A percentile compares a stretch with the other conserved stretches of the same genome.
Evolutionary conservation across 2,888 invertebrate species (phyloP).

Genomic region (Epiblema foenella): DNA sequence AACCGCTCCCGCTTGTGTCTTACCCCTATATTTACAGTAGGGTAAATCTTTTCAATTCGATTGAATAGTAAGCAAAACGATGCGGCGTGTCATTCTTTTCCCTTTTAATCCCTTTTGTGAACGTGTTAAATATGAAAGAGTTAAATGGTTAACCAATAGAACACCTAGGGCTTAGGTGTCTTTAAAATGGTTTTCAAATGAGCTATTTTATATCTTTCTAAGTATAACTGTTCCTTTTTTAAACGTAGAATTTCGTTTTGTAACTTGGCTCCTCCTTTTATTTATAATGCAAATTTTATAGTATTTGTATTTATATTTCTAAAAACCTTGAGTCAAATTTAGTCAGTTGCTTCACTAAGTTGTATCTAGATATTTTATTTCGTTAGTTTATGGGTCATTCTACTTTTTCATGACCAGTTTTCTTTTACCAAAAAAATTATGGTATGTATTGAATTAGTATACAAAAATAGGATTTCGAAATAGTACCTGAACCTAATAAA

Average conservation of each 20-base stretch:
- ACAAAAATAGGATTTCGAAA: too few relatives aligned
- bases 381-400: too few relatives aligned
- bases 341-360: neutral
- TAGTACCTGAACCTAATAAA: too few relatives aligned
- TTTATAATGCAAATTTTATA: conserved; percentile 1
- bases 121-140: conserved; percentile 37
- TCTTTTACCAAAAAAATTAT: too few relatives aligned
- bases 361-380: too few relatives aligned
- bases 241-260: neutral
- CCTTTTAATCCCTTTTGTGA: conserved; percentile 29
- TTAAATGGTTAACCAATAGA: conserved; percentile 37
- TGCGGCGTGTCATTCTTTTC: conserved; percentile 48
- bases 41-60: conserved; percentile 48
- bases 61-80: conserved; percentile 49
- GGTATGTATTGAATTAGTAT: too few relatives aligned
- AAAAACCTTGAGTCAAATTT: neutral
- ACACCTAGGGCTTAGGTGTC: conserved; percentile 18
- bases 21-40: conserved; percentile 42
- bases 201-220: conserved; percentile 11
- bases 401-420: too few relatives aligned
- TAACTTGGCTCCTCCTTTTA: neutral
- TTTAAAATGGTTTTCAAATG: conserved; percentile 6
- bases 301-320: neutral
- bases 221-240: neutral
- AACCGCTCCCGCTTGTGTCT: conserved; percentile 33